Percentiles rank a stretch among this genome's conserved stretches.
Evolutionary conservation across 1,140 invertebrate species (phyloP).

Genomic region (Sarcophaga peregrina): DNA sequence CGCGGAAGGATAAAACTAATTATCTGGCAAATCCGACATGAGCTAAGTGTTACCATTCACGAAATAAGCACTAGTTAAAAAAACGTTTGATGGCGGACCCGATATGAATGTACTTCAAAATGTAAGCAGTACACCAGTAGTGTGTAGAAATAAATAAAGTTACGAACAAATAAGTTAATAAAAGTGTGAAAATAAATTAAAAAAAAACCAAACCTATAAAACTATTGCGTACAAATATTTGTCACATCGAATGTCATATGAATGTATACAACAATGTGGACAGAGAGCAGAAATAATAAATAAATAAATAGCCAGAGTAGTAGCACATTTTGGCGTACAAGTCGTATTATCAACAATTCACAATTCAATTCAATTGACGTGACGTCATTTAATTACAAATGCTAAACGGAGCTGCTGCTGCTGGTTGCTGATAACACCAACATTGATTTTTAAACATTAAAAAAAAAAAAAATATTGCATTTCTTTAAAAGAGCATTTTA

Average conservation of each 20-base stretch:
- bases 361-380: not conserved
- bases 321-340: too few species aligned
- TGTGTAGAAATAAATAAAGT: not conserved
- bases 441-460: not conserved
- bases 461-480: not conserved
- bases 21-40: too few species aligned
- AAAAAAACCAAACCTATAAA: not conserved
- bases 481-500: not conserved
- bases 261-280: not conserved
- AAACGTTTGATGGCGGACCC: too few species aligned
- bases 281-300: not conserved
- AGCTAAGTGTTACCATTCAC: too few species aligned
- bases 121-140: not conserved
- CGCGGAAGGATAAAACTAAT: too few species aligned
- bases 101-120: not conserved
- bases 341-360: too few species aligned
- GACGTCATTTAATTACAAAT: not conserved
- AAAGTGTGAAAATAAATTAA: constrained; percentile 16
- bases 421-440: constrained; percentile 6
- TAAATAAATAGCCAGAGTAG: too few species aligned
- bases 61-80: too few species aligned
- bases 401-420: not conserved
- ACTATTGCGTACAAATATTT: not conserved
- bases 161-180: not conserved
- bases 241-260: not conserved